phyloP scores from a whole-genome alignment of 2,888 invertebrate genomes.

The Andrena flavipes region DNA sequence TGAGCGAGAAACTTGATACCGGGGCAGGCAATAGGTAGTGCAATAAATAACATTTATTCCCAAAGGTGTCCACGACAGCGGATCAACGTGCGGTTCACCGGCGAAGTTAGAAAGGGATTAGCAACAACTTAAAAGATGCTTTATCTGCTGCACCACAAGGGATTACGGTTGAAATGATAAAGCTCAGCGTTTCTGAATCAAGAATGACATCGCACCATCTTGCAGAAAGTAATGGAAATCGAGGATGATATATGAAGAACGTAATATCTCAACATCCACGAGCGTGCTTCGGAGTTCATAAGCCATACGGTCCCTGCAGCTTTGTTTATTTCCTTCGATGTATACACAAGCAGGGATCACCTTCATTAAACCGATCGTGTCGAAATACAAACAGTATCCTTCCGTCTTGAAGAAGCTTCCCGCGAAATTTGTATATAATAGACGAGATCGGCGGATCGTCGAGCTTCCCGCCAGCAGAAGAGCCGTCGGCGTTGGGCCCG shows the following conservation, averaged over 20 bases:
- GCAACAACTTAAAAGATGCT: slow-evolving; percentile 12
- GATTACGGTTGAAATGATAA: slow-evolving; percentile 15
- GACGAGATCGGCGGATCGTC: neutral
- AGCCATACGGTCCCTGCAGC: neutral
- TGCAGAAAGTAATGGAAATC: neutral
- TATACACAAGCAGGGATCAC: neutral
- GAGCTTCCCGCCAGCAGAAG: neutral
- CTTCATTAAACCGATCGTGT: neutral
- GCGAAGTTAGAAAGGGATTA: slow-evolving; percentile 2
- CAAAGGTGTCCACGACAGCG: neutral
- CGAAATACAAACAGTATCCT: neutral
- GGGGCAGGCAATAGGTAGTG: neutral
- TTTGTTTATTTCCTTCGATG: neutral
- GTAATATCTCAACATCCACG: neutral
- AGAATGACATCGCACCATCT: neutral
- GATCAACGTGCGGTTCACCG: neutral
- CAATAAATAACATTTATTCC: slow-evolving; percentile 4
- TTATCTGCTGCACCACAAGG: neutral
- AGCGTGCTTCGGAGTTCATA: neutral
- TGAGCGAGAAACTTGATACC: slow-evolving; percentile 9
- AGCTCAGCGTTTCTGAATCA: neutral
- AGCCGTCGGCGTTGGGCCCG: neutral
- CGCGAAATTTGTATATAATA: neutral
- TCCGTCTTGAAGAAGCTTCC: neutral
- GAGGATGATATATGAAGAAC: neutral